phyloP scores from a whole-genome alignment of 2,797 vertebrate species.

The Brachyalestes nurse region DNA sequence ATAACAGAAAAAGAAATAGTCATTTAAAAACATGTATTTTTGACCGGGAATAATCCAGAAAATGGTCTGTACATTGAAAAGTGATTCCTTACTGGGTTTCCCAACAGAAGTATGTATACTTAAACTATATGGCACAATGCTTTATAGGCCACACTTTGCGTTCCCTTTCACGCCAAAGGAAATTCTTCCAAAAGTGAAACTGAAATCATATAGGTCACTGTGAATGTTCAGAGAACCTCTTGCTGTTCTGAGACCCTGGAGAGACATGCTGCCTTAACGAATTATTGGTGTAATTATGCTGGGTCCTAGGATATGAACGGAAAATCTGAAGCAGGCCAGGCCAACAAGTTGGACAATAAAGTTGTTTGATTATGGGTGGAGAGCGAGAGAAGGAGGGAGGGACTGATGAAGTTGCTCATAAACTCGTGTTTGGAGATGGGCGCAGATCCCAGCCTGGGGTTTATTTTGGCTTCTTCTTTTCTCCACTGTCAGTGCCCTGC shows the following conservation, averaged over 20 bases:
- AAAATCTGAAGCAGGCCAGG: slow-evolving; percentile 61
- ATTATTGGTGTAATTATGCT: slow-evolving; percentile 65
- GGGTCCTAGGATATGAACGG: slow-evolving; percentile 57
- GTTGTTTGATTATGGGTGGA: slow-evolving; percentile 42
- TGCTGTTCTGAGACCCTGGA: slow-evolving; percentile 7
- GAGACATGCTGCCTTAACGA: slow-evolving; percentile 54
- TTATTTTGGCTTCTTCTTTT: slow-evolving; percentile 62
- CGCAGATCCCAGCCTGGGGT: slow-evolving; percentile 56
- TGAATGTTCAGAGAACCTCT: not conserved
- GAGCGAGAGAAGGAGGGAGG: slow-evolving; percentile 24
- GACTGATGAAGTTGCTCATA: slow-evolving; percentile 57
- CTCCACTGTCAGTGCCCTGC: slow-evolving; percentile 55
- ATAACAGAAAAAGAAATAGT: too few relatives aligned
- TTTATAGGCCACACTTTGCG: not conserved
- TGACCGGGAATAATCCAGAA: not conserved
- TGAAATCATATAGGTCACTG: not conserved
- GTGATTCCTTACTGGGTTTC: not conserved
- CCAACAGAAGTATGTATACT: not conserved
- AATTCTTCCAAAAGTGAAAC: slow-evolving; percentile 16
- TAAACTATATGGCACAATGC: not conserved
- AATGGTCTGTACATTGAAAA: not conserved
- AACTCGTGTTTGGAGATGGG: slow-evolving; percentile 64
- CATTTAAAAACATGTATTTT: not conserved
- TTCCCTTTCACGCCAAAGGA: not conserved
- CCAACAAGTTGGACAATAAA: slow-evolving; percentile 45